phyloP scores from a whole-genome alignment of 2,888 invertebrate genomes.

The Aspidapion aeneum region DNA sequence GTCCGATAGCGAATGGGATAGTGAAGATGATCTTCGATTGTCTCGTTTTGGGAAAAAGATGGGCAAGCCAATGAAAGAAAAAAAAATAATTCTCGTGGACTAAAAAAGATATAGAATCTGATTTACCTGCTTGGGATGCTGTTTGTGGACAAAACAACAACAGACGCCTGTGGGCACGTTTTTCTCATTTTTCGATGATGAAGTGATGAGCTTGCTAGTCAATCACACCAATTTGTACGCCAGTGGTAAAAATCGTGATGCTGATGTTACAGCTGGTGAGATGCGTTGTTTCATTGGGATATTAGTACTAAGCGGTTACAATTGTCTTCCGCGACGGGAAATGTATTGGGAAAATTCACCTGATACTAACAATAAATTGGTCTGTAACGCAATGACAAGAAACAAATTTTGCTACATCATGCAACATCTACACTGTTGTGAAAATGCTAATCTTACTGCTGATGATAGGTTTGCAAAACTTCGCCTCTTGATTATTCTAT shows the following conservation, averaged over 20 bases:
- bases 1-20: neutral
- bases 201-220: neutral
- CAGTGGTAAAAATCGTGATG: neutral
- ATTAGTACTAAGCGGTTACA: slow-evolving; percentile 1
- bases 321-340: neutral
- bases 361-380: slow-evolving; percentile 4
- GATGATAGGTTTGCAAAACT: slow-evolving; percentile 20
- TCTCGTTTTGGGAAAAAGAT: neutral
- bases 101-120: neutral
- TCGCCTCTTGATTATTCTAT: slow-evolving; percentile 16
- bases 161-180: neutral
- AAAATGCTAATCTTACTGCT: slow-evolving; percentile 11
- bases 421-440: slow-evolving; percentile 20
- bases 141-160: slow-evolving; percentile 3
- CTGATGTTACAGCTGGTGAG: neutral
- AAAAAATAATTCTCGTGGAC: neutral
- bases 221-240: slow-evolving; percentile 1
- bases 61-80: neutral
- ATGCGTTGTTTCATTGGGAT: slow-evolving; percentile 4
- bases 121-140: neutral
- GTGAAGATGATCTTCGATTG: slow-evolving; percentile 2
- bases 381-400: slow-evolving; percentile 6
- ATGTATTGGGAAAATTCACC: slow-evolving; percentile 7
- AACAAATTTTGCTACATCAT: slow-evolving; percentile 15
- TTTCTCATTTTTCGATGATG: neutral